Base-by-base conservation (phyloP, 2,888 invertebrate genomes). In the Abrostola triplasia region DNA sequence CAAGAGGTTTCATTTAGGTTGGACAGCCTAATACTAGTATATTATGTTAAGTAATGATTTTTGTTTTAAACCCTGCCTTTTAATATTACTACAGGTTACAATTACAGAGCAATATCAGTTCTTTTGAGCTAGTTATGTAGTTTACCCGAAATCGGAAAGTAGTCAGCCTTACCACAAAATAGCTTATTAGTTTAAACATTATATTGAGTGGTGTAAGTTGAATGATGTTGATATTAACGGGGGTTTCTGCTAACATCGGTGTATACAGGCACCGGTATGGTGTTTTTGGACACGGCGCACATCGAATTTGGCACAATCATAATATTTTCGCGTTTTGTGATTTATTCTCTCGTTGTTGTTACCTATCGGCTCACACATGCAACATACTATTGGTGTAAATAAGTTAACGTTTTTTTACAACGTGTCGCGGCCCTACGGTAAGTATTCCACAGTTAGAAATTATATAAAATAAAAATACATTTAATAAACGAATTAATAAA, bases 361-460 rank as follows among this genome's bases (percentile, higher is more conserved):
- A 64, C 57, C 24, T 47, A 24, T 47, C 44, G 24, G 24, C 24
- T 24, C 24, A 24, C 24, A 47, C 57, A 47, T 60, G 73, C 42
- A 35, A 54, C 57, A 10, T 47, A 50, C 49, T n/a, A 35, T 41
- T 44, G 49, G 65, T 73, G 79, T 59, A 55, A 61, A 38, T 54
- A 51, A 48, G 50, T 49, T 63, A 36, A 48, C 42, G 38, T 38
- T 48, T 50, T 52, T 36, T 48, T 60, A 10, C 64, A 52, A 36
- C 56, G 70, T 62, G 70, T 51, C 71, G 58, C 64, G 59, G 73
- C 64, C 40, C 55, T 42, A 60, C 77, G 89, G 90, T 90, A 79
- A 90, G 90, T 89, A 85, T 80, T 57, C 65, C 57, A 77, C 60
- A 67, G 67, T 73, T 77, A 76, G 79, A 72, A 72, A 70, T 74